Evolutionary conservation across 2,113 vertebrate genomes (phyloP).

Genomic region (Ariopsis seemanni): DNA sequence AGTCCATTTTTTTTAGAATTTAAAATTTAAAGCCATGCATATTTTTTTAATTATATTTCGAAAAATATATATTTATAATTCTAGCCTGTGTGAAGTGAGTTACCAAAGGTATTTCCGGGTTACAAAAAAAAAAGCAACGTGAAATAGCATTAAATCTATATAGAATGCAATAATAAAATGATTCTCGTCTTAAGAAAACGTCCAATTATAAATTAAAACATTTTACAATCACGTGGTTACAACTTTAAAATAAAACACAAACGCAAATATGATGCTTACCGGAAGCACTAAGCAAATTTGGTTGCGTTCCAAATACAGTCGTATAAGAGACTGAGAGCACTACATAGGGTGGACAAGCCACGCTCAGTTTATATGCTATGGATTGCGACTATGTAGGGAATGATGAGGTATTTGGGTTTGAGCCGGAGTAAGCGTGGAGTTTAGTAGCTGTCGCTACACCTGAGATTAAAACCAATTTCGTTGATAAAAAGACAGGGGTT

Average conservation of each 20-base stretch:
- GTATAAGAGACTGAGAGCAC: background rate
- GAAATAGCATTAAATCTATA: no score
- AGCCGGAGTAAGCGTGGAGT: background rate
- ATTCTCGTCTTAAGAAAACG: background rate
- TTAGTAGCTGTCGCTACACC: background rate
- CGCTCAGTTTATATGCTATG: background rate
- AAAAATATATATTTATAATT: background rate
- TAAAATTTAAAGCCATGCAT: background rate
- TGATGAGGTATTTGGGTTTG: background rate
- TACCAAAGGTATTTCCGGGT: background rate
- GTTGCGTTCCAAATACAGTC: background rate
- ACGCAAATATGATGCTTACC: background rate
- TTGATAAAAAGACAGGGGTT: background rate
- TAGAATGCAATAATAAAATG: background rate
- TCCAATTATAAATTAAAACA: background rate
- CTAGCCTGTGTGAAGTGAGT: background rate
- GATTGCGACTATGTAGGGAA: background rate
- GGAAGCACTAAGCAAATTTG: background rate
- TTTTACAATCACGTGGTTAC: background rate
- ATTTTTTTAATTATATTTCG: background rate
- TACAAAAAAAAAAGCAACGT: background rate
- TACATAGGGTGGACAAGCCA: background rate
- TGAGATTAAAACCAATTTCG: background rate
- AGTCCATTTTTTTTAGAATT: background rate
- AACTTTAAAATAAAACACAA: background rate